A percentile compares a stretch with the other conserved stretches of the same genome.
phyloP scores from a whole-genome alignment of 2,113 vertebrate species.

The Acrocephalus kingi region DNA sequence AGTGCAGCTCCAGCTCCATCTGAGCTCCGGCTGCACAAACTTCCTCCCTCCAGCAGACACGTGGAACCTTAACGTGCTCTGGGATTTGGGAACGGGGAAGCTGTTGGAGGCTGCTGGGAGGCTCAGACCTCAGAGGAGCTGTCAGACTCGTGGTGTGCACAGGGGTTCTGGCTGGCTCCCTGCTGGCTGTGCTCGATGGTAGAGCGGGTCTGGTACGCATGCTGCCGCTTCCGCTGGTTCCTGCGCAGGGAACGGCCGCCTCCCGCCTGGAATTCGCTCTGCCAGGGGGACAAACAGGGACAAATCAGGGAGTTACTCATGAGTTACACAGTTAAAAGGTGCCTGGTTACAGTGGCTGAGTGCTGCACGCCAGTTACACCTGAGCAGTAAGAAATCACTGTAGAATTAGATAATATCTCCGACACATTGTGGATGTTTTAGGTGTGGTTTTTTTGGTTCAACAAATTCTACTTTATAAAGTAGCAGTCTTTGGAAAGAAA shows the following conservation, averaged over 20 bases:
- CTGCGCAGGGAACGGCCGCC: conserved; percentile 82
- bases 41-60: neutral
- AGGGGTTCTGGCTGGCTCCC: conserved; percentile 66
- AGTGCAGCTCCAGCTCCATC: neutral
- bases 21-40: neutral
- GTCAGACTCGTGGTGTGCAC: conserved; percentile 77
- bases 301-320: neutral
- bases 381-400: fast-evolving
- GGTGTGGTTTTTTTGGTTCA: neutral
- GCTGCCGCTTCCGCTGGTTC: conserved; percentile 84
- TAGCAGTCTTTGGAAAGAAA: neutral
- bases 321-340: neutral
- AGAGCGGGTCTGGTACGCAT: conserved; percentile 93
- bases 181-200: conserved; percentile 82
- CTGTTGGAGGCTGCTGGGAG: neutral
- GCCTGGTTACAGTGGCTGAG: neutral
- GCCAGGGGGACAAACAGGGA: neutral
- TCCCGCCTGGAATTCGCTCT: conserved; percentile 79
- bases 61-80: fast-evolving
- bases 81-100: neutral
- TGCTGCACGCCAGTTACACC: neutral
- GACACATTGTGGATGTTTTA: fast-evolving
- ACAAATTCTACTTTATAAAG: neutral
- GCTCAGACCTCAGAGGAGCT: conserved; percentile 85
- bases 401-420: fast-evolving